Conservation (phyloP, 1,140 invertebrate species). For the Leptinotarsa lineolata region DNA sequence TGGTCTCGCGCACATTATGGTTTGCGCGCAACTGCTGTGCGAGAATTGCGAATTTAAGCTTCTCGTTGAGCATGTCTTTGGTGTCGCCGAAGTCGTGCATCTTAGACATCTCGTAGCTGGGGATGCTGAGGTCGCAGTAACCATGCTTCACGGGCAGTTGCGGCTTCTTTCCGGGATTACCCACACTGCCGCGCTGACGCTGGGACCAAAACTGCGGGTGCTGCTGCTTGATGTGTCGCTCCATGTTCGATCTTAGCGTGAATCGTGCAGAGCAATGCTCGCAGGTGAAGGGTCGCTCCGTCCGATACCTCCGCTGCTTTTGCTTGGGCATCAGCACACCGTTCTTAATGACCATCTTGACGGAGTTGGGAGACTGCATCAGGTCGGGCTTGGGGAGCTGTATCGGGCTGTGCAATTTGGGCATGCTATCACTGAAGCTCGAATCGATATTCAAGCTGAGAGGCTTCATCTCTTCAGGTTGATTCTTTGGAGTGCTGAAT, state of each 20-base stretch:
- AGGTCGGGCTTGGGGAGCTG: slow-evolving; percentile 47
- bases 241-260: slow-evolving; percentile 90
- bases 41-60: slow-evolving; percentile 78
- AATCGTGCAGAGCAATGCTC: slow-evolving; percentile 87
- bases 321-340: slow-evolving; percentile 87
- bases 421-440: slow-evolving; percentile 38
- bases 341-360: slow-evolving; percentile 89
- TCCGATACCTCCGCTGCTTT: slow-evolving; percentile 86
- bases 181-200: slow-evolving; percentile 64
- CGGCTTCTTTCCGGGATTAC: slow-evolving; percentile 59
- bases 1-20: slow-evolving; percentile 39
- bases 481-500: slow-evolving; percentile 29
- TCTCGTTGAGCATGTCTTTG: slow-evolving; percentile 60
- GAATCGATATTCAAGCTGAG: slow-evolving; percentile 44
- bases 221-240: slow-evolving; percentile 90
- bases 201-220: slow-evolving; percentile 88
- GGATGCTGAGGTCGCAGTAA: slow-evolving; percentile 48
- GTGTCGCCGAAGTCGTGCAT: slow-evolving; percentile 50
- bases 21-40: slow-evolving; percentile 68
- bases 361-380: slow-evolving; percentile 63
- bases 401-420: slow-evolving; percentile 48
- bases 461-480: slow-evolving; percentile 48
- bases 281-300: slow-evolving; percentile 88
- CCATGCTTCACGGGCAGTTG: slow-evolving; percentile 41
- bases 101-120: slow-evolving; percentile 48